Conservation (phyloP, 2,888 invertebrate genomes). For the Drosophila greeni region DNA sequence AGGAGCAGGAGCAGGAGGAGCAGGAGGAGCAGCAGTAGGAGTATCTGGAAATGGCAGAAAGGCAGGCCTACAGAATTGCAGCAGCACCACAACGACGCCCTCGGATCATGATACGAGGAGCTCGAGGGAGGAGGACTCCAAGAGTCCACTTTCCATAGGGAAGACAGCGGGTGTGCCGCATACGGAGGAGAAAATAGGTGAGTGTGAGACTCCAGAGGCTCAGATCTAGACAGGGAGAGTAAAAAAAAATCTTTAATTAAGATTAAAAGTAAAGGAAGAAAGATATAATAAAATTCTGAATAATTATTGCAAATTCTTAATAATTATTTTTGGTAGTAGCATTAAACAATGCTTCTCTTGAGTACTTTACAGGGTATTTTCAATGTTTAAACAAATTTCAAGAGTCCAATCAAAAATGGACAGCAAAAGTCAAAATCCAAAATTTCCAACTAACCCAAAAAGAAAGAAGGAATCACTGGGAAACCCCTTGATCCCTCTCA, state of each 20-base stretch:
- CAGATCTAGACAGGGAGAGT: neutral
- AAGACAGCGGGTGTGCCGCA: conserved; percentile 55
- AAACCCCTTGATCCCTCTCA: neutral
- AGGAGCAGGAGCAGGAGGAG: neutral
- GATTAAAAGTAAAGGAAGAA: too few relatives aligned
- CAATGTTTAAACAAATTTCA: conserved; percentile 9
- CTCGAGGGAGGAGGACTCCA: conserved; percentile 78
- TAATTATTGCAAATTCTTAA: neutral
- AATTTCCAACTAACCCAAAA: neutral
- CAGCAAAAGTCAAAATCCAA: conserved; percentile 32
- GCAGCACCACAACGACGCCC: conserved; percentile 72
- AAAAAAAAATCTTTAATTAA: neutral
- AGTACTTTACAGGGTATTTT: neutral
- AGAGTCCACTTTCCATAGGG: conserved; percentile 77
- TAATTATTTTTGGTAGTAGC: neutral
- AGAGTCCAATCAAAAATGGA: conserved; percentile 5
- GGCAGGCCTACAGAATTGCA: conserved; percentile 42
- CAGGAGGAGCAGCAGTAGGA: neutral
- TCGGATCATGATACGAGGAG: conserved; percentile 78
- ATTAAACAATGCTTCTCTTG: neutral
- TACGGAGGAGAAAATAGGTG: conserved; percentile 77
- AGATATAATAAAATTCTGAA: neutral
- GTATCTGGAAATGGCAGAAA: conserved; percentile 19
- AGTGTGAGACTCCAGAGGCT: conserved; percentile 9
- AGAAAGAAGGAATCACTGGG: neutral